phyloP scores from a whole-genome alignment of 30 jellyfish, hydroid and myxozoan species.

The Cassiopea andromeda region DNA sequence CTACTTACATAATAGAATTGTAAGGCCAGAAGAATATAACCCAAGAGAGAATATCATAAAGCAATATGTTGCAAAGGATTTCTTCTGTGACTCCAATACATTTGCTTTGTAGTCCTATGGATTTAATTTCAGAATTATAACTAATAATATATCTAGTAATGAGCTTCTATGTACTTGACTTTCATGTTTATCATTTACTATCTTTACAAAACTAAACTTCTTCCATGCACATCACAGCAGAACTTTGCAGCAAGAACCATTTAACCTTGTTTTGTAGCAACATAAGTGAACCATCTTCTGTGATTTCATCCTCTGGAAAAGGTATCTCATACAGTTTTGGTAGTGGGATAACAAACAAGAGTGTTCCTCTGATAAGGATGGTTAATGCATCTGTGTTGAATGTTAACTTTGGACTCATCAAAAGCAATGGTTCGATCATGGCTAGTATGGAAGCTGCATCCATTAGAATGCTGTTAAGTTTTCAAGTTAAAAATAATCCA shows the following conservation, averaged over 20 bases:
- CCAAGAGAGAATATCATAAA: no score
- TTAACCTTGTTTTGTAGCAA: background rate
- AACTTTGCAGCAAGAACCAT: background rate
- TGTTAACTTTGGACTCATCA: constrained; percentile 45
- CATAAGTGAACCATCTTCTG: background rate
- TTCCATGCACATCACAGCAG: background rate
- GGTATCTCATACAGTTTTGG: constrained; percentile 9
- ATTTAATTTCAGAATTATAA: no score
- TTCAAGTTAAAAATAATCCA: constrained; percentile 45
- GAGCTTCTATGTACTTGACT: background rate
- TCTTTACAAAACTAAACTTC: background rate
- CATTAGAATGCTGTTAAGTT: background rate
- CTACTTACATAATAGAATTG: no score
- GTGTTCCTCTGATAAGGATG: background rate
- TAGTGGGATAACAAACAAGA: background rate
- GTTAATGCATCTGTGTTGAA: background rate
- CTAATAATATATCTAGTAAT: no score
- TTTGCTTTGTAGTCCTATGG: no score
- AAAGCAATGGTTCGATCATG: constrained; percentile 3
- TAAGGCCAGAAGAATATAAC: no score
- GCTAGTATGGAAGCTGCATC: background rate
- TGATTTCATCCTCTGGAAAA: background rate
- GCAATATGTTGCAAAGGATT: no score
- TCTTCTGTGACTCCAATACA: no score
- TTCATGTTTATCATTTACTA: background rate